These are phyloP conservation scores for Trachymyrmex cornetzi DNA, from an alignment of 1,140 invertebrate species.

Conservation along the genomic window DNA sequence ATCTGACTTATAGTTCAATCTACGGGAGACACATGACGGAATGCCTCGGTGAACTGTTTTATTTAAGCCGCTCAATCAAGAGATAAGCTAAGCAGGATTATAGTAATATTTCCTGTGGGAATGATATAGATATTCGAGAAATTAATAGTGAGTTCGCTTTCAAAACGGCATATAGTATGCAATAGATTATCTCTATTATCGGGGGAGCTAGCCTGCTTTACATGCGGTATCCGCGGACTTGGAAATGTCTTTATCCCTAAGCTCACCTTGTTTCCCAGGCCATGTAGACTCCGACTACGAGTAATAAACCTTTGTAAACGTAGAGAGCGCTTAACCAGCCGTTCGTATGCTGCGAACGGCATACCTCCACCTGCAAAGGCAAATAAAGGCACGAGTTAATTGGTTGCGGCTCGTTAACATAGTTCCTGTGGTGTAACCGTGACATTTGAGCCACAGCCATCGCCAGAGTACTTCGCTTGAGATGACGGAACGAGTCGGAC, in stretches of 20 bases:
- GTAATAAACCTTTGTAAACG: slow-evolving; percentile 95
- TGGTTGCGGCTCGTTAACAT: slow-evolving; percentile 48
- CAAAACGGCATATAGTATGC: slow-evolving; percentile 40
- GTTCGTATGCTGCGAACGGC: slow-evolving; percentile 93
- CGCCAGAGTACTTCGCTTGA: background rate
- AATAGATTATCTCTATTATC: slow-evolving; percentile 55
- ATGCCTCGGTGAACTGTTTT: background rate
- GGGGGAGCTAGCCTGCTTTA: background rate
- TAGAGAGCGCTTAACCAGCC: slow-evolving; percentile 96
- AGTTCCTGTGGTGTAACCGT: slow-evolving; percentile 27
- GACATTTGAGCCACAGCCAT: slow-evolving; percentile 6
- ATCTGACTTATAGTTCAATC: background rate
- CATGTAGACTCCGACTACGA: slow-evolving; percentile 97
- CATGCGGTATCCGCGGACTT: slow-evolving; percentile 21
- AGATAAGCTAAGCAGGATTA: background rate
- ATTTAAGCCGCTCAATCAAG: slow-evolving; percentile 8
- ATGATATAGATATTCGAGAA: slow-evolving; percentile 9
- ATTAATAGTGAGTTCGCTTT: slow-evolving; percentile 26
- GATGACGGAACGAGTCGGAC: background rate
- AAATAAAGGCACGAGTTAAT: slow-evolving; percentile 74
- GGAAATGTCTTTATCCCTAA: slow-evolving; percentile 35
- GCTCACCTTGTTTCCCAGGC: slow-evolving; percentile 96
- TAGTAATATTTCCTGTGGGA: background rate
- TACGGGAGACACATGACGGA: no score
- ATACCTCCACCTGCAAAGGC: slow-evolving; percentile 92